Conservation (phyloP, 2,113 vertebrate genomes). For the Anoura caudifer region DNA sequence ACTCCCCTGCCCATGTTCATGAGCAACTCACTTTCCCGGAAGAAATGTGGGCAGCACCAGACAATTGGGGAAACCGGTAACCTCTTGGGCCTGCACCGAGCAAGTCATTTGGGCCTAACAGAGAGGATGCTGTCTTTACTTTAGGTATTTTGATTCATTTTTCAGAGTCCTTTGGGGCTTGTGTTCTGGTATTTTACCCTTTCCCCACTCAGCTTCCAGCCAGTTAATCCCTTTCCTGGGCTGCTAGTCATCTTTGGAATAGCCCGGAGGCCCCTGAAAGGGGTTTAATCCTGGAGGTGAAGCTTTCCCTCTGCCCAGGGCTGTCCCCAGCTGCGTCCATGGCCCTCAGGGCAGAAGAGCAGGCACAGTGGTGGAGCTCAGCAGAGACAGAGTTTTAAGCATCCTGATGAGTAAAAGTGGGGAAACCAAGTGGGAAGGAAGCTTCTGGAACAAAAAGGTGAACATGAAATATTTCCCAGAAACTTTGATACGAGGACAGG, state of each 20-base stretch:
- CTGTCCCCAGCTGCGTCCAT: accelerated
- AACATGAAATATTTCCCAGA: neutral
- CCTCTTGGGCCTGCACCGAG: accelerated
- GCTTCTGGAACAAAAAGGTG: neutral
- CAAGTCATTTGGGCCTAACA: accelerated
- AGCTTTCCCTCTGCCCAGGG: neutral
- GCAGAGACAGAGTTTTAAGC: no score
- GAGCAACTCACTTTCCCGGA: accelerated
- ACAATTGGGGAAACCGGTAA: accelerated
- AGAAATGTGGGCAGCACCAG: accelerated
- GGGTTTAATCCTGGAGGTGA: neutral
- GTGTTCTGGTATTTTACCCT: neutral
- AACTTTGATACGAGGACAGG: neutral
- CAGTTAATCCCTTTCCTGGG: neutral
- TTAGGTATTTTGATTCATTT: neutral
- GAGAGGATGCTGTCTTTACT: neutral
- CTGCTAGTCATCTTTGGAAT: no score
- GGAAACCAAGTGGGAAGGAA: neutral
- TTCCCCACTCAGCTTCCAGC: neutral
- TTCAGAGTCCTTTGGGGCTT: neutral
- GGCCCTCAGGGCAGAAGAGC: neutral
- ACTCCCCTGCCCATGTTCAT: accelerated
- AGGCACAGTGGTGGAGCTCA: neutral
- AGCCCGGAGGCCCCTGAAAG: neutral
- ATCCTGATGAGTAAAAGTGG: neutral